Evolutionary conservation across 2,888 invertebrate species (phyloP), one percentile per base, ranked within the genome.

Genomic region (Lycophotia porphyrea): DNA sequence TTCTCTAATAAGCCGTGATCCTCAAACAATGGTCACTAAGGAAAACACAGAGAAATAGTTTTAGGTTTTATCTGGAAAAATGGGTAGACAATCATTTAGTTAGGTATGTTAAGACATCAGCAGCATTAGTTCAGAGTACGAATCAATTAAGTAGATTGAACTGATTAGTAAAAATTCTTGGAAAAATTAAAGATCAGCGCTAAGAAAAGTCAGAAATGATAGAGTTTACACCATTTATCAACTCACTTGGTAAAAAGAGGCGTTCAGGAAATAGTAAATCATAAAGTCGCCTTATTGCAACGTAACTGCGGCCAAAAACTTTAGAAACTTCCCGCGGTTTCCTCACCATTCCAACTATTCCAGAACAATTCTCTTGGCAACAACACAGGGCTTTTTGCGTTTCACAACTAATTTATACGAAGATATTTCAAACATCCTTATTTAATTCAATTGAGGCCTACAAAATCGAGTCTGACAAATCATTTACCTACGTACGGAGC

Each of bases 361-460:
- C 60, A 52, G 71, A 82, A 82, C 85, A 52, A 82, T 82, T 74
- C 68, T 83, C 71, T 85, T 83, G 82, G 83, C 82, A 85, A 60
- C 83, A 69, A 69, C 44, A 73, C 44, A 34, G 27, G 34, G 64
- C 67, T 74, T 85, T 83, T 85, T 85, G 73, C 34, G 36, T 52
- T 67, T 49, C n/a, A 42, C 34, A 31, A 70, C n/a, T 61, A 63
- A 83, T 83, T 82, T 67, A 60, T n/a, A 63, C 49, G n/a, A 18
- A 60, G 49, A 55, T 18, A 39, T 55, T 64, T 47, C 8, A 24
- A 36, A 47, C 21, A 55, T 39, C 15, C 21, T 15, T 31, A 64
- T 49, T 44, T 39, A 15, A 55, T 36, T 55, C 24, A 27, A 63
- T n/a, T 15, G 24, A 15, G 42, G 15, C n/a, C n/a, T 13, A 27